Percentiles rank a stretch among this genome's conserved stretches.
phyloP scores from a whole-genome alignment of 2,888 invertebrate genomes.

The Acronicta alni region DNA sequence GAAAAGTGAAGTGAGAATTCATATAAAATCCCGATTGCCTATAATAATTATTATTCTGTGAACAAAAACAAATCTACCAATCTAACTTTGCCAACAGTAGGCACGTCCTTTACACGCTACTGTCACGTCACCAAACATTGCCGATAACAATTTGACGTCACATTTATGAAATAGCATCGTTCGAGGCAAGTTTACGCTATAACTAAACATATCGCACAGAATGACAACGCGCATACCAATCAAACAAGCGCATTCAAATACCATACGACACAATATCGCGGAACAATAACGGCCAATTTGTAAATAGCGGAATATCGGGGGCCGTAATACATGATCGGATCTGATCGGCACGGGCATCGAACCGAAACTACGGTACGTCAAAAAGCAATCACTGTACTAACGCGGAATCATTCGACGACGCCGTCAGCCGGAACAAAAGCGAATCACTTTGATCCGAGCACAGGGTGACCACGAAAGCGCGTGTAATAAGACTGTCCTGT shows the following conservation, averaged over 20 bases:
- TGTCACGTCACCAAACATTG: not conserved
- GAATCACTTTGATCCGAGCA: conserved; percentile 80
- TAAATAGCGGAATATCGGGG: conserved; percentile 55
- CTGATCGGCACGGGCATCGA: conserved; percentile 58
- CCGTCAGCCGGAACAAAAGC: conserved; percentile 82
- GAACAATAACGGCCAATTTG: conserved; percentile 59
- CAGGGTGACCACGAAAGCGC: conserved; percentile 57
- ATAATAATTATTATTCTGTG: not conserved
- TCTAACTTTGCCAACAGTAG: not conserved
- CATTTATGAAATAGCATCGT: conserved; percentile 4
- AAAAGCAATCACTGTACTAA: conserved; percentile 82
- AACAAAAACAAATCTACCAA: not conserved
- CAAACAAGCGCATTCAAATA: conserved; percentile 41
- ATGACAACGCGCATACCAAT: conserved; percentile 34
- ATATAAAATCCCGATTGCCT: no score
- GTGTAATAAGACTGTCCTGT: conserved; percentile 41
- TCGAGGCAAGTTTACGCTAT: conserved; percentile 7
- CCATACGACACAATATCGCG: conserved; percentile 48
- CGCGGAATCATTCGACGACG: conserved; percentile 77
- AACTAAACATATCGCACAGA: conserved; percentile 13
- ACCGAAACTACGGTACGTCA: conserved; percentile 69
- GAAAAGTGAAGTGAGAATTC: no score
- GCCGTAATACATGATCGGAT: conserved; percentile 57
- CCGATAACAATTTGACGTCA: conserved; percentile 3
- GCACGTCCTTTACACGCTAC: not conserved